phyloP scores from a whole-genome alignment of 1,140 invertebrate genomes.

The Drosophila ogumai region DNA sequence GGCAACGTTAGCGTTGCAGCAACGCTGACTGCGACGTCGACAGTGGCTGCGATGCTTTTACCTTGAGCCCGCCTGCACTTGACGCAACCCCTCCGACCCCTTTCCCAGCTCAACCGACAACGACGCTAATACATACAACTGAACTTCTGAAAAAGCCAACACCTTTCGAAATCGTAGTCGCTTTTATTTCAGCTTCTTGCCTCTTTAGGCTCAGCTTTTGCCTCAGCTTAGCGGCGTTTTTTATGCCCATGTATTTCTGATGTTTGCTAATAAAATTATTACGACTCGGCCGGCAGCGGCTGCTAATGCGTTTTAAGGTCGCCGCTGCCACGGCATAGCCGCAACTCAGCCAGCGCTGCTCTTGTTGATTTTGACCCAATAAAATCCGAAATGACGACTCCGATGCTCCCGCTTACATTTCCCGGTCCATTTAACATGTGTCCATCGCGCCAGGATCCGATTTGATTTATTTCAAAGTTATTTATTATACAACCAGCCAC shows the following conservation, averaged over 20 bases:
- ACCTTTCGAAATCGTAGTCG: slow-evolving; percentile 69
- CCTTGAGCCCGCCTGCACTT: slow-evolving; percentile 79
- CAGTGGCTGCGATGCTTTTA: slow-evolving; percentile 49
- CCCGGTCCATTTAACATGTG: slow-evolving; percentile 70
- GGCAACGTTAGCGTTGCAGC: slow-evolving; percentile 30
- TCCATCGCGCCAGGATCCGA: slow-evolving; percentile 33
- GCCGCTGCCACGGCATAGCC: slow-evolving; percentile 6
- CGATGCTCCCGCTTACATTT: slow-evolving; percentile 69
- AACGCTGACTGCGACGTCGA: slow-evolving; percentile 22
- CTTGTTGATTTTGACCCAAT: slow-evolving; percentile 67
- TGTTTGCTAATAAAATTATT: slow-evolving; percentile 83
- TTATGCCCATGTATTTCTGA: slow-evolving; percentile 51
- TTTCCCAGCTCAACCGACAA: neutral
- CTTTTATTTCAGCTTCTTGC: slow-evolving; percentile 41
- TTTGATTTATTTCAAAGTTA: slow-evolving; percentile 69
- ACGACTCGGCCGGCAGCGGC: slow-evolving; percentile 61
- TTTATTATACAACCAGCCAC: slow-evolving; percentile 64
- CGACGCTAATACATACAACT: slow-evolving; percentile 30
- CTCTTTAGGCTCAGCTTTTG: slow-evolving; percentile 13
- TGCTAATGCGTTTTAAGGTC: slow-evolving; percentile 83
- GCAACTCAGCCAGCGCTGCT: neutral
- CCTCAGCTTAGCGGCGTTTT: slow-evolving; percentile 20
- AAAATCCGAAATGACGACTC: slow-evolving; percentile 41
- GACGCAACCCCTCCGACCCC: slow-evolving; percentile 41
- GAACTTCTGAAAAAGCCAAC: slow-evolving; percentile 75